Conservation (phyloP, 1,140 invertebrate species). For the Geopemphigus sp. region DNA sequence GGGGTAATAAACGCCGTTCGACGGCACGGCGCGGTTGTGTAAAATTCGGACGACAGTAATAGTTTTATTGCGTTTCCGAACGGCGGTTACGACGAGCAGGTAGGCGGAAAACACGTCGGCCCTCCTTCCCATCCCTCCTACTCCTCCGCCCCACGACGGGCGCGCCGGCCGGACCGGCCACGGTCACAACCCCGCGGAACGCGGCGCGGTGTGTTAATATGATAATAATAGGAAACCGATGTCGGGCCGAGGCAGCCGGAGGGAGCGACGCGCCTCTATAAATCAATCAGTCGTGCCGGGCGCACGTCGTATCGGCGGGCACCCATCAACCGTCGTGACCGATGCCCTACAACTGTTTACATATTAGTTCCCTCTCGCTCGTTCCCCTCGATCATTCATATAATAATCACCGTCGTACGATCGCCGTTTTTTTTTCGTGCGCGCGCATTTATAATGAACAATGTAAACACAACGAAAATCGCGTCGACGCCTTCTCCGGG, state of each 20-base stretch:
- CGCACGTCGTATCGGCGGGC: constrained; percentile 29
- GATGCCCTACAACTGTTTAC: constrained; percentile 42
- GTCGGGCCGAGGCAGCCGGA: constrained; percentile 4
- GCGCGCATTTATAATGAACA: constrained; percentile 7
- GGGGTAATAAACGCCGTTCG: too few relatives aligned
- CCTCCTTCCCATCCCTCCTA: background rate
- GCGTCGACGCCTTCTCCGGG: background rate
- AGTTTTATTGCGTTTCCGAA: too few relatives aligned
- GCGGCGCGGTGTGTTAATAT: constrained; percentile 31
- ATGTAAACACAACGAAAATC: constrained; percentile 39
- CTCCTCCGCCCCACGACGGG: background rate
- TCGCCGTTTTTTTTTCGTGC: constrained; percentile 31
- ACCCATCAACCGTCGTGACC: constrained; percentile 44
- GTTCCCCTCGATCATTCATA: constrained; percentile 11
- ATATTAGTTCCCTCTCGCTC: background rate
- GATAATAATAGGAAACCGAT: constrained; percentile 31
- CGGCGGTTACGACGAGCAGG: too few relatives aligned
- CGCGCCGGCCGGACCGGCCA: too few relatives aligned
- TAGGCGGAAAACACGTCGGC: background rate
- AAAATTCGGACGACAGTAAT: too few relatives aligned
- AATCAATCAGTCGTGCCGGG: constrained; percentile 47
- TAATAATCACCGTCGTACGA: constrained; percentile 25
- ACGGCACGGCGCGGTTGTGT: too few relatives aligned
- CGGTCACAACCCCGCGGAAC: too few relatives aligned
- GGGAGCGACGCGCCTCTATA: constrained; percentile 36